Evolutionary conservation across 37 sponge, comb jelly and placozoan genomes (phyloP).

Genomic region (Halisarca cf. caerulea): DNA sequence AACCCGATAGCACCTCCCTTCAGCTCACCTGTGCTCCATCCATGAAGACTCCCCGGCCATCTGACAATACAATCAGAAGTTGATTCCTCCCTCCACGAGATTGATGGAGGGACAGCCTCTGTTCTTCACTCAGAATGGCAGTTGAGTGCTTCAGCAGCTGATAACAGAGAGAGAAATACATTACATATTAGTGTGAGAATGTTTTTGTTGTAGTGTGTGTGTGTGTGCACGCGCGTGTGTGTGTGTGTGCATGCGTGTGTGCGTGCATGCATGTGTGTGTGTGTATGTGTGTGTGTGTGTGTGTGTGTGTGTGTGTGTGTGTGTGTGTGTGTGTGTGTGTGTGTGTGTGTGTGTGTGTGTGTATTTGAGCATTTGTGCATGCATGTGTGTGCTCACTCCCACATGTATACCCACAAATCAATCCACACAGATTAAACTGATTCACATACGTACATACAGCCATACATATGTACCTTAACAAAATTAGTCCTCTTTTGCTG

Average conservation of each 20-base stretch:
- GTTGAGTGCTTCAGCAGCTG: conserved; percentile 59
- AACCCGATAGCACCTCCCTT: background rate
- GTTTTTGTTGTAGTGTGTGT: too few relatives aligned
- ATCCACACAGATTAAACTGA: too few relatives aligned
- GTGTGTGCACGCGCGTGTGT: too few relatives aligned
- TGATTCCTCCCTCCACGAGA: conserved; percentile 41
- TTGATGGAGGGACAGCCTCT: background rate
- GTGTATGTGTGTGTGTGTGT: too few relatives aligned
- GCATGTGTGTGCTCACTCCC: background rate
- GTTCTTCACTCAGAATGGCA: conserved; percentile 31
- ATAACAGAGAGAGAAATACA: background rate
- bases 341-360: too few relatives aligned
- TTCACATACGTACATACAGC: too few relatives aligned
- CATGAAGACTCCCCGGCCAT: conserved; percentile 94
- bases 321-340: too few relatives aligned
- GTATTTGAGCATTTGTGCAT: background rate
- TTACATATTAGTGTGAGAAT: background rate
- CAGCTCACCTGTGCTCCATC: conserved; percentile 71
- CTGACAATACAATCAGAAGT: conserved; percentile 89
- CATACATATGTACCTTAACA: conserved; percentile 59
- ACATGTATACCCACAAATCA: too few relatives aligned
- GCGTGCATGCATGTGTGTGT: too few relatives aligned
- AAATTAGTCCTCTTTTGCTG: conserved; percentile 78
- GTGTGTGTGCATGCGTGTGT: too few relatives aligned
- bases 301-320: too few relatives aligned